These are phyloP conservation scores for Chaetogeoica ovagalla DNA, from an alignment of 2,888 invertebrate species.

Conservation along the genomic window DNA sequence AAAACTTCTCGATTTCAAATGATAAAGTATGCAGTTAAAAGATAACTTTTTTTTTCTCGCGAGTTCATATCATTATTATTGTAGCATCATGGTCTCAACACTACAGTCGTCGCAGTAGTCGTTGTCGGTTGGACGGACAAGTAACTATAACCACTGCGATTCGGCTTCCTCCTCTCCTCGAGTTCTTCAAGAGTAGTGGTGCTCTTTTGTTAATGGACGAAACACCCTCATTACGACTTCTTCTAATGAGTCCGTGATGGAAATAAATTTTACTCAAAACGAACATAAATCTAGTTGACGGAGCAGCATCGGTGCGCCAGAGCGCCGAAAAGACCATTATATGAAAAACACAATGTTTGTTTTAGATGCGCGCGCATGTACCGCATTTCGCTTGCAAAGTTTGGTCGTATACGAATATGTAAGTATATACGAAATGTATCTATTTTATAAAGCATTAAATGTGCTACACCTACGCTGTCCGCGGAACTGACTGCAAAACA, in stretches of 20 bases:
- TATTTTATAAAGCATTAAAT: too few species aligned
- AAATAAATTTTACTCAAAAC: conserved; percentile 28
- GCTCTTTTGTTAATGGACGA: conserved; percentile 34
- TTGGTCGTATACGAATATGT: too few species aligned
- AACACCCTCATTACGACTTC: conserved; percentile 33
- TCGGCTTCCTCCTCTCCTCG: conserved; percentile 10
- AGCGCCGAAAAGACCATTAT: too few species aligned
- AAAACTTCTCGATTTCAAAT: not conserved
- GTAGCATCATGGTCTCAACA: not conserved
- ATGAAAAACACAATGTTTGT: too few species aligned
- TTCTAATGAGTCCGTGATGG: conserved; percentile 33
- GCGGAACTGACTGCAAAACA: too few species aligned
- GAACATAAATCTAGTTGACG: conserved; percentile 1
- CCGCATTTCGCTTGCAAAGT: too few species aligned
- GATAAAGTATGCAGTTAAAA: conserved; percentile 3
- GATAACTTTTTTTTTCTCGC: not conserved
- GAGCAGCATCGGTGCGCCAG: too few species aligned
- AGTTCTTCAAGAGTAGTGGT: conserved; percentile 1
- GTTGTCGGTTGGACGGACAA: not conserved
- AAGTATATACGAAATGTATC: too few species aligned
- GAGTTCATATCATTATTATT: conserved; percentile 5
- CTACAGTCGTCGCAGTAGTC: too few species aligned
- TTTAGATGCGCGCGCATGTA: too few species aligned
- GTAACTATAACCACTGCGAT: not conserved
- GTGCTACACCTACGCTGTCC: too few species aligned